Base-by-base conservation (phyloP, 53 echinoderm and acorn worm species). In the Antedon mediterranea region DNA sequence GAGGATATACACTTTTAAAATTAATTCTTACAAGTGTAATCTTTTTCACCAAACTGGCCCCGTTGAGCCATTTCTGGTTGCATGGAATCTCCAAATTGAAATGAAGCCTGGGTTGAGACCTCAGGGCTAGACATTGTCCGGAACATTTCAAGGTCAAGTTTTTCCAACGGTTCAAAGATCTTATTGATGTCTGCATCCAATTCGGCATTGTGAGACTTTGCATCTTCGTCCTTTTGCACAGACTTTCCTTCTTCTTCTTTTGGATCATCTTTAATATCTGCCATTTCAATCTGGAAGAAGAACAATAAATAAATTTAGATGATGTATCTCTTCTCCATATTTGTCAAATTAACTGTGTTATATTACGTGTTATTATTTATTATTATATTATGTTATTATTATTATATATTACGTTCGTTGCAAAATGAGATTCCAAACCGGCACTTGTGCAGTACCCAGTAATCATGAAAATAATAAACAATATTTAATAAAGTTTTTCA, bases 171-270 rank as follows among this genome's bases (percentile, higher is more conserved):
- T 32, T 82, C 78, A 78, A 86, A 86, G 0, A 86, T 82, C 33
- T 86, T 86, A 71, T 86, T 80, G 37, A 86, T 86, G 32, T 86
- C 82, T 30, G 78, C 82, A n/a, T 86, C 82, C 30, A 78, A 71
- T 37, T 86, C 82, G 31, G 79, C 82, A 71, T 86, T 78, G 23
- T 74, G 73, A 57, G 57, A 11, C 14, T 23, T 57, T 57, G 57
- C 23, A 23, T 8, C 57, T 57, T 57, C 57, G 41, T 41, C 41
- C 57, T 57, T 23, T 57, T 57, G 9, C 11, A 26, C 7, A 57
- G 57, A 26, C 41, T 41, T 13, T 41, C 41, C 41, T 41, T 41
- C 41, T 57, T 23, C 57, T 57, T 1, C 20, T 57, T 57, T 23
- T 57, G 23, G 15, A 9, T 57, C 57, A 15, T 57, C 57, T 23